Conservation (phyloP, 2,113 vertebrate species). For the Ceyx melanurus region DNA sequence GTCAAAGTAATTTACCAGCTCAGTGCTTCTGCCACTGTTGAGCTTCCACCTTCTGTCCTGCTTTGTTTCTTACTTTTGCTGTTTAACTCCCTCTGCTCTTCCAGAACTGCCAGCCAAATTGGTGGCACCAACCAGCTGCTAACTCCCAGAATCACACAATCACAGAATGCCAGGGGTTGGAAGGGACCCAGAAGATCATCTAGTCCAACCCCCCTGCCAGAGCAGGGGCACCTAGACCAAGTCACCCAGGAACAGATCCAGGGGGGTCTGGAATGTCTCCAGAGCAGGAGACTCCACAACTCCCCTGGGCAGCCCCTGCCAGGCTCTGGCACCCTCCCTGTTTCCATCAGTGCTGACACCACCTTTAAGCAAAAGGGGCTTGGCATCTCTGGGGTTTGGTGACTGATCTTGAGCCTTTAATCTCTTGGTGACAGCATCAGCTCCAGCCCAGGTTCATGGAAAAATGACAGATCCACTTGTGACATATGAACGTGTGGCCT, state of each 20-base stretch:
- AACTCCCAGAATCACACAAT: too few species aligned
- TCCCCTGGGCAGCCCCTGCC: too few species aligned
- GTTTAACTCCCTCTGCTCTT: background rate
- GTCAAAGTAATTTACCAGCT: background rate
- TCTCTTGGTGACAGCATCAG: background rate
- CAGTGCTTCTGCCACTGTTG: background rate
- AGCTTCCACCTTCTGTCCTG: background rate
- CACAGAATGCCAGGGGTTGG: too few species aligned
- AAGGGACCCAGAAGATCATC: too few species aligned
- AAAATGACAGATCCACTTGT: background rate
- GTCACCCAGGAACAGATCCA: too few species aligned
- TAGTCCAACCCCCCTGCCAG: too few species aligned
- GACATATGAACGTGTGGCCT: background rate
- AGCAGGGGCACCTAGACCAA: too few species aligned
- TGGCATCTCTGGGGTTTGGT: background rate
- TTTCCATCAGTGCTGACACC: background rate
- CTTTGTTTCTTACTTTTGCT: background rate
- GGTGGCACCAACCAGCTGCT: too few species aligned
- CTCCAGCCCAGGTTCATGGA: background rate
- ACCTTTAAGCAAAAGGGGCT: constrained; percentile 25
- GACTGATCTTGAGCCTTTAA: constrained; percentile 60
- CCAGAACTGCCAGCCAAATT: background rate
- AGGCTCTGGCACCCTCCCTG: background rate
- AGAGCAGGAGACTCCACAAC: too few species aligned
- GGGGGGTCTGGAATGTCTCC: too few species aligned